phyloP scores from a whole-genome alignment of 2,797 vertebrate species.

The Galaxias olidus region DNA sequence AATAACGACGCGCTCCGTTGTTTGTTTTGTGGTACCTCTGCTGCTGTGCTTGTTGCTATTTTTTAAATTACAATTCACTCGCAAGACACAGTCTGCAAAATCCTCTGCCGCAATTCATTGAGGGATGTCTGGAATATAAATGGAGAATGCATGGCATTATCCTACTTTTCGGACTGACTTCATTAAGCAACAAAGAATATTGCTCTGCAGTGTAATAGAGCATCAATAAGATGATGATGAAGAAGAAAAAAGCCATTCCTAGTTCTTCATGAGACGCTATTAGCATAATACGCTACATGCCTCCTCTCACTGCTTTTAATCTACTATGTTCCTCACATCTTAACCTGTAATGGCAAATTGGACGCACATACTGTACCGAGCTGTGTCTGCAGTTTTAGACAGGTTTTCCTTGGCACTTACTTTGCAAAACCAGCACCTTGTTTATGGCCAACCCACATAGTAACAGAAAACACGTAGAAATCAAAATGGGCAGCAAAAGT shows the following conservation, averaged over 20 bases:
- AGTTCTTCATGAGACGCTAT: slow-evolving; percentile 46
- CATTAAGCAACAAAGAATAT: slow-evolving; percentile 64
- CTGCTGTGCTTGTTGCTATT: slow-evolving; percentile 35
- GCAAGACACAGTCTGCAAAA: slow-evolving; percentile 39
- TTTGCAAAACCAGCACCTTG: slow-evolving; percentile 29
- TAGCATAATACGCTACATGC: slow-evolving; percentile 60
- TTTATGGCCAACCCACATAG: slow-evolving; percentile 41
- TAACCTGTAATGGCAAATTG: slow-evolving; percentile 59
- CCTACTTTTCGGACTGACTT: slow-evolving; percentile 54
- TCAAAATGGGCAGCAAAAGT: slow-evolving; percentile 43
- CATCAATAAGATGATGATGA: slow-evolving; percentile 63
- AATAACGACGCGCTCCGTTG: slow-evolving; percentile 37
- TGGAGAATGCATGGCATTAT: slow-evolving; percentile 60
- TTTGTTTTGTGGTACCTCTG: slow-evolving; percentile 49
- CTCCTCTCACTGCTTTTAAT: slow-evolving; percentile 46
- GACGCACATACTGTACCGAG: slow-evolving; percentile 35
- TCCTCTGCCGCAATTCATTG: slow-evolving; percentile 47
- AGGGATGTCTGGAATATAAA: slow-evolving; percentile 57
- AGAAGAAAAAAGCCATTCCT: slow-evolving; percentile 36
- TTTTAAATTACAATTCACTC: slow-evolving; percentile 52
- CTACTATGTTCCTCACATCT: slow-evolving; percentile 44
- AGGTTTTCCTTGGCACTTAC: slow-evolving; percentile 34
- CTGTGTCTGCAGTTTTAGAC: slow-evolving; percentile 50
- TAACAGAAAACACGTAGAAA: slow-evolving; percentile 43
- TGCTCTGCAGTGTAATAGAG: slow-evolving; percentile 56